These are phyloP conservation scores for Polia nebulosa DNA, from an alignment of 2,888 invertebrate genomes.

Conservation along the genomic window DNA sequence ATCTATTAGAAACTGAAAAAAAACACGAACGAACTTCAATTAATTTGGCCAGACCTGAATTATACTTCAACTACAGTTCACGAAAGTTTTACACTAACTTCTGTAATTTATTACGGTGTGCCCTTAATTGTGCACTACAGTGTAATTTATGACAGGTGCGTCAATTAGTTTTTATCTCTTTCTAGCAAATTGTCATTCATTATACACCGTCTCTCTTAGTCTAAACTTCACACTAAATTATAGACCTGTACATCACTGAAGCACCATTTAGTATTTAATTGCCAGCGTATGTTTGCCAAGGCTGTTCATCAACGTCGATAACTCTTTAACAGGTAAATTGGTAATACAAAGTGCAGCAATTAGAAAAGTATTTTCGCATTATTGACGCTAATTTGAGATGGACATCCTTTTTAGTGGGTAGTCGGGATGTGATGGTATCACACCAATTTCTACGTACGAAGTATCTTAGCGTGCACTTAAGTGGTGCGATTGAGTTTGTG, in stretches of 20 bases:
- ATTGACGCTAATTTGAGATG: conserved; percentile 75
- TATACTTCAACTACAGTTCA: neutral
- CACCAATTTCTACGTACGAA: conserved; percentile 45
- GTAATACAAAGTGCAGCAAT: conserved; percentile 58
- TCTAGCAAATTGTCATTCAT: conserved; percentile 11
- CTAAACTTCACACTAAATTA: conserved; percentile 1
- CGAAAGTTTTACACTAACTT: conserved; percentile 12
- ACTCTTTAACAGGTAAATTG: conserved; percentile 64
- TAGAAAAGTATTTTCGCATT: conserved; percentile 68
- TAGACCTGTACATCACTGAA: neutral
- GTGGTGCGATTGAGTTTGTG: conserved; percentile 6
- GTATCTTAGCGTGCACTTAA: conserved; percentile 35
- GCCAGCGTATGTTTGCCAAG: conserved; percentile 33
- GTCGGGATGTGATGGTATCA: conserved; percentile 59
- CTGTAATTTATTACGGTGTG: neutral
- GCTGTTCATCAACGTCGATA: conserved; percentile 46
- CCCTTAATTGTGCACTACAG: conserved; percentile 10
- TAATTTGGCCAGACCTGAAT: conserved; percentile 11
- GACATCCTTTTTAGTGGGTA: conserved; percentile 77
- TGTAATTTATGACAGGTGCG: conserved; percentile 20
- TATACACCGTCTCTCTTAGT: neutral
- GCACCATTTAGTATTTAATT: conserved; percentile 36
- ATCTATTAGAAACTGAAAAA: conserved; percentile 20
- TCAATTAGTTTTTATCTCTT: conserved; percentile 17
- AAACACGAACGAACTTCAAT: conserved; percentile 16